A percentile compares a stretch with the other conserved stretches of the same genome.
Conservation (phyloP, 2,113 vertebrate species). For the Chionodraco myersi region DNA sequence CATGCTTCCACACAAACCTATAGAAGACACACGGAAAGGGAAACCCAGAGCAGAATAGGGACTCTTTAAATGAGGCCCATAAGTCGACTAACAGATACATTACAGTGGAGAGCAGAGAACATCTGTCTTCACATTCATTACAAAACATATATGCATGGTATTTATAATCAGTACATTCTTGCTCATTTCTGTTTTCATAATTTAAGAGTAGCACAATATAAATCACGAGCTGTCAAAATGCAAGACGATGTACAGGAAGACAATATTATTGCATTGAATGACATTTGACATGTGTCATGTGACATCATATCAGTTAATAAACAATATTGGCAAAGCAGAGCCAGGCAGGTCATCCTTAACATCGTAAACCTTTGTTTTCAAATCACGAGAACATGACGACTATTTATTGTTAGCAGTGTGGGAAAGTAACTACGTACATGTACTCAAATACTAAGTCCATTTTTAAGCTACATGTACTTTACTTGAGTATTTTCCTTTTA, state of each 20-base stretch:
- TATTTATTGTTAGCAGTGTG: too few relatives aligned
- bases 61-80: background rate
- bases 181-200: background rate
- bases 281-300: too few relatives aligned
- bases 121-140: background rate
- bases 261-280: background rate
- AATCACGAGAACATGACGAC: too few relatives aligned
- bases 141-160: too few relatives aligned
- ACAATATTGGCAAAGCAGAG: background rate
- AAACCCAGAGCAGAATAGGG: too few relatives aligned
- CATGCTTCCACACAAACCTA: too few relatives aligned
- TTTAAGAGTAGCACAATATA: background rate
- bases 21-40: too few relatives aligned
- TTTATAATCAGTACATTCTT: background rate
- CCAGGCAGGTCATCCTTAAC: background rate
- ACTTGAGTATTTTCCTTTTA: too few relatives aligned
- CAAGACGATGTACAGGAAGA: background rate
- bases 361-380: background rate
- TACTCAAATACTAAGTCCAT: too few relatives aligned
- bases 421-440: too few relatives aligned
- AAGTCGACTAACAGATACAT: background rate
- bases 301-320: background rate
- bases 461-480: too few relatives aligned
- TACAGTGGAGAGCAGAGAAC: background rate
- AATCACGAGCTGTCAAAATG: background rate